These are phyloP conservation scores for Phalacrocorax pelagicus DNA, from an alignment of 2,113 vertebrate species.

Conservation along the genomic window DNA sequence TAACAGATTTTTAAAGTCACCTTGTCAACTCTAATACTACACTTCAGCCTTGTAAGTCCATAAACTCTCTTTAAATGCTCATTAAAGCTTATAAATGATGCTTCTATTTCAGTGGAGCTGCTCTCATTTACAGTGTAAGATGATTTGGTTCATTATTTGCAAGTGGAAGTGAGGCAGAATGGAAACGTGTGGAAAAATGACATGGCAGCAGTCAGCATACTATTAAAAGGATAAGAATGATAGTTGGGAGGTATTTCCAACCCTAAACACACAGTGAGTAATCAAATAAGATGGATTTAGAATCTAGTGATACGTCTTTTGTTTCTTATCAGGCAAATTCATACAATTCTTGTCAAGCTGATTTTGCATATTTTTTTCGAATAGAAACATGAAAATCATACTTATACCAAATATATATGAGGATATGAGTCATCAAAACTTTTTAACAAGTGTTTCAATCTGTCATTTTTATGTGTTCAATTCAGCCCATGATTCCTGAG, in stretches of 20 bases:
- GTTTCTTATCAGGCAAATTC: not conserved
- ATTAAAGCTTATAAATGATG: constrained; percentile 19
- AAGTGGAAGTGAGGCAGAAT: not conserved
- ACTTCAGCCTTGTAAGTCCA: not conserved
- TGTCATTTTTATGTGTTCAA: not conserved
- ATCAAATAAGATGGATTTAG: not conserved
- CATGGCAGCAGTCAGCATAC: not conserved
- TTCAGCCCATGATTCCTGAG: not conserved
- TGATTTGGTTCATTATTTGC: not conserved
- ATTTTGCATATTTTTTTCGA: not conserved
- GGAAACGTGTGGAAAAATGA: not conserved
- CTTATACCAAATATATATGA: not conserved
- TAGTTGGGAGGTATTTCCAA: not conserved
- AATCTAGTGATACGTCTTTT: not conserved
- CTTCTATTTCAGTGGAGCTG: not conserved
- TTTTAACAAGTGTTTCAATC: not conserved
- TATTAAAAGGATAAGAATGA: not conserved
- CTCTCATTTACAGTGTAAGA: not conserved
- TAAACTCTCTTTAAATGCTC: constrained; percentile 5
- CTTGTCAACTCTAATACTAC: constrained; percentile 12
- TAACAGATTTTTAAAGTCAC: constrained; percentile 54
- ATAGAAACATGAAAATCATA: not conserved
- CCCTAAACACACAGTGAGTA: not conserved
- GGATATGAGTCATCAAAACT: not conserved
- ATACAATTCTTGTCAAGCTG: not conserved